Base-by-base conservation (phyloP, 2,797 vertebrate genomes). In the Podarcis siculus region DNA sequence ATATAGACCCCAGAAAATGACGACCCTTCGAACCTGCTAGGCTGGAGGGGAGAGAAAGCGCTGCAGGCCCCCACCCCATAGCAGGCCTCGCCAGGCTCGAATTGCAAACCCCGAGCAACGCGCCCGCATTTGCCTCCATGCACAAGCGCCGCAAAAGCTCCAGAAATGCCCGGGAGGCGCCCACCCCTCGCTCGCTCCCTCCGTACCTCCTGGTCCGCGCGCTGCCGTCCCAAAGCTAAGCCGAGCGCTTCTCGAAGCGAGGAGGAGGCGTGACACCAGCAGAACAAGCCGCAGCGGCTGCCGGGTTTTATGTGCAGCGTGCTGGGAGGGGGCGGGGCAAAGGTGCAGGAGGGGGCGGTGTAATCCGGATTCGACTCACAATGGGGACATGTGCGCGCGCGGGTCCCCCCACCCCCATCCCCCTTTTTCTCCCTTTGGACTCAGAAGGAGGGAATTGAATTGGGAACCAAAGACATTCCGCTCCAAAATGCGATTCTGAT, bases 241-340 rank as follows among this genome's bases (percentile, higher is more conserved):
- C 3, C 9, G 4, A 25, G 35, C 8, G 5, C 35, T 45, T 8
- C 2, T 5, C 3, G 0, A 25, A 27, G 8, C 15, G 1, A 8
- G 27, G 1, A 64, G 76, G 87, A 66, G 82, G 87, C 58, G 87
- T 88, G 87, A 73, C 64, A 17, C 32, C 13, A 4, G 77, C 49
- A 35, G 21, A 3, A n/a, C 5, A 3, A 27, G 30, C 32, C 67
- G 1, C 86, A 7, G 21, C 2, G 2, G 32, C 25, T 17, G 80
- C 80, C 23, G 39, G 4, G 23, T 37, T 89, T 89, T 89, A 89
- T 89, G 49, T 13, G 0, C n/a, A 0, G 77, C n/a, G 15, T 6
- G 76, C 37, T 19, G 55, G 45, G 6, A 79, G 66, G 3, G 49
- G 82, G 82, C 35, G 7, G 82, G 73, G 45, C 4, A n/a, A 9